These are phyloP conservation scores for Pituophis catenifer DNA, from an alignment of 2,113 vertebrate species.

Conservation along the genomic window DNA sequence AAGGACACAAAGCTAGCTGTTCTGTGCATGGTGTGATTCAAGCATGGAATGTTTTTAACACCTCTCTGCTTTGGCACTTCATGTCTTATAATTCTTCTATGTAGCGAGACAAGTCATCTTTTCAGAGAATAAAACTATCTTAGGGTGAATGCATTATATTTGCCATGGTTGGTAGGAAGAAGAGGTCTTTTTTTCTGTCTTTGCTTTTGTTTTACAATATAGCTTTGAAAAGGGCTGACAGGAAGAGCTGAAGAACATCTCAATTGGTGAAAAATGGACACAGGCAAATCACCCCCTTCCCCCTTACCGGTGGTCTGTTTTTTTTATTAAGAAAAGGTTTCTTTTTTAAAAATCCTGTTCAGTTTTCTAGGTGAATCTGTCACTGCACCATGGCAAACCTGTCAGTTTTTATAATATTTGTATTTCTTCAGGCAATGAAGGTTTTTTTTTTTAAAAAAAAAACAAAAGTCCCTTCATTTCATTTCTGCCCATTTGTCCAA, in stretches of 20 bases:
- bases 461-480: conserved; percentile 25
- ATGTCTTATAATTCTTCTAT: accelerated
- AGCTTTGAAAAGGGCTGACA: conserved; percentile 6
- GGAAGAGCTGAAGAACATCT: conserved; percentile 24
- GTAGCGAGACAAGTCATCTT: neutral
- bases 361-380: conserved; percentile 42
- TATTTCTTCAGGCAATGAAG: conserved; percentile 47
- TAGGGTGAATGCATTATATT: neutral
- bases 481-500: conserved; percentile 24
- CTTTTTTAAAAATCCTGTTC: conserved; percentile 34
- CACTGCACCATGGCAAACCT: conserved; percentile 37
- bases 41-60: neutral
- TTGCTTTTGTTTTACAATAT: neutral
- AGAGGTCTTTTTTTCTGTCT: neutral
- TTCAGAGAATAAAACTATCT: neutral
- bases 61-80: neutral
- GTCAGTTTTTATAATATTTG: conserved; percentile 53
- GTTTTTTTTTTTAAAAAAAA: conserved; percentile 15
- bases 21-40: neutral
- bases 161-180: conserved; percentile 14
- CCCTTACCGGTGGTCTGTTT: neutral
- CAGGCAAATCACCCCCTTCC: neutral
- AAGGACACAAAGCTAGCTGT: neutral
- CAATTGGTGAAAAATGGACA: conserved; percentile 29
- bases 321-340: conserved; percentile 8